Conservation (phyloP, 2,113 vertebrate species). For the Macroglossus sobrinus region DNA sequence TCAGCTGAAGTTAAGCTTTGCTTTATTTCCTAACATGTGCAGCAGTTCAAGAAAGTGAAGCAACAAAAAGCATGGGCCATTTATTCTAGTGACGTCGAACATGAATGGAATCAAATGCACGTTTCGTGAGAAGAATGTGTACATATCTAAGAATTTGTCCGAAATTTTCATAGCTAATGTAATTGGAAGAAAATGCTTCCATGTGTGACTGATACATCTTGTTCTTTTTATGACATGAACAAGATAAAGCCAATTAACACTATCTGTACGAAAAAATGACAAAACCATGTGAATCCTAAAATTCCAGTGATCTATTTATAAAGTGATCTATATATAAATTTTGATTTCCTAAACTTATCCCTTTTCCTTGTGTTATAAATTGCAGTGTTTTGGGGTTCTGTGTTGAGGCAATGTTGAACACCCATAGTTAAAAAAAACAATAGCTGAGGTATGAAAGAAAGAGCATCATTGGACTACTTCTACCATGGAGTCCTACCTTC, state of each 20-base stretch:
- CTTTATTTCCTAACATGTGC: conserved; percentile 1
- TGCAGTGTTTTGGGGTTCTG: not conserved
- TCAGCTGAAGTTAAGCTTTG: not conserved
- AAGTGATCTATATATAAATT: not conserved
- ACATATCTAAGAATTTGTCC: not conserved
- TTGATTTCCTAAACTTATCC: not conserved
- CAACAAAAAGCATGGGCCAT: not conserved
- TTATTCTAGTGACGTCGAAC: not conserved
- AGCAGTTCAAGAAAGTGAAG: not conserved
- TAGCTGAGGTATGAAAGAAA: not conserved
- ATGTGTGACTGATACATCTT: conserved; percentile 22
- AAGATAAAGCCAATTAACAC: conserved; percentile 42
- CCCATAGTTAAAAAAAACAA: not conserved
- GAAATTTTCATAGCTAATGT: conserved; percentile 19
- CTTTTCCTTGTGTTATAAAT: not conserved
- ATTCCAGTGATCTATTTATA: not conserved
- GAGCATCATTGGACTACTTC: not conserved
- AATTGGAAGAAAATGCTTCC: conserved; percentile 50
- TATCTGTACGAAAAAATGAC: not conserved
- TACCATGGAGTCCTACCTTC: not conserved
- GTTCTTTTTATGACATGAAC: conserved; percentile 21
- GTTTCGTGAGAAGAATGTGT: not conserved
- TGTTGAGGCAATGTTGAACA: not conserved
- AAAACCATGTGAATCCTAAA: not conserved
- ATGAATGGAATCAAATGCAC: not conserved